Evolutionary conservation across 1,140 invertebrate genomes (phyloP), one percentile per base, ranked within the genome.

Genomic region (Lycorma delicatula): DNA sequence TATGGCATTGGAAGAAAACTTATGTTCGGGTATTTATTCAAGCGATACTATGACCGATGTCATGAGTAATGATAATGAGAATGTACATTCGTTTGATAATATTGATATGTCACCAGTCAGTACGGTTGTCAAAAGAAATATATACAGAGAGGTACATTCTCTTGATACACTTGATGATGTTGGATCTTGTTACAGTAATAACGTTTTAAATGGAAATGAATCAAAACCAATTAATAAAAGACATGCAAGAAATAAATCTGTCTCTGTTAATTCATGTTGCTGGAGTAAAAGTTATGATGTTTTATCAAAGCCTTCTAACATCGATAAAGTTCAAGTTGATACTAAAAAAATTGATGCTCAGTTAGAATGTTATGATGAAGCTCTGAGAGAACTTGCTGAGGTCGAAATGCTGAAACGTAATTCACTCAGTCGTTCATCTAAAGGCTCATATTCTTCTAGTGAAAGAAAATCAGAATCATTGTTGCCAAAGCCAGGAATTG

Each of bases 341-440:
- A 59, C 52, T 23, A 57, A 59, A 28, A 60, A 59, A 36, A 68
- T 68, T n/a, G 66, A 64, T 54, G 62, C 60, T 7, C 66, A 68
- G 54, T 52, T 68, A 6, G 49, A 65, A 36, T 68, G 66, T 50
- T 68, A 68, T 48, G 66, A 68, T 58, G 62, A 66, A 62, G 66
- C 66, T 13, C 38, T 68, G 3, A 56, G 66, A 25, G 65, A 68
- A 29, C 46, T 68, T 9, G 65, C 65, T 16, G 56, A 62, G n/a
- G 60, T 60, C 20, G 46, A 54, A 11, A 50, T 58, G 9, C 23
- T 34, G 28, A 60, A 60, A 50, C 20, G 20, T 6, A 51, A 56
- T 25, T 60, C 60, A 20, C 23, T 22, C 1, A 3, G 23, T 5
- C 41, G 41, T 1, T 44, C 41, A 3, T 44, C 41, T 1, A 22